Base-by-base conservation (phyloP, 2,797 vertebrate species). In the Centropyge bicolor region DNA sequence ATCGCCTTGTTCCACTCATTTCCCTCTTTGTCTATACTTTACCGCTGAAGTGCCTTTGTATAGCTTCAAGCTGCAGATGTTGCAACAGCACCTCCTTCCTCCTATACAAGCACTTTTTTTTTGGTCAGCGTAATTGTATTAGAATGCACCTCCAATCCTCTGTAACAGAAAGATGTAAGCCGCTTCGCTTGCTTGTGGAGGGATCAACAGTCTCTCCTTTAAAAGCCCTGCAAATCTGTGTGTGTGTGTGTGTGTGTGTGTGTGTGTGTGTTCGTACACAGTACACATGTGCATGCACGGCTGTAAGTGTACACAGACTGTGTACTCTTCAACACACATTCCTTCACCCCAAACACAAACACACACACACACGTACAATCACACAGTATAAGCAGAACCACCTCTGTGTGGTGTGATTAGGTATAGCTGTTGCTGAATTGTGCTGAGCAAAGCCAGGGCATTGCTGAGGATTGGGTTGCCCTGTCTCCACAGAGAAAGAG, bases 381-480 rank as follows among this genome's bases (percentile, higher is more conserved):
- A 74, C 35, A 67, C 76, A 63, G 82, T 79, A 88, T 86, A 67
- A 87, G 86, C 90, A 89, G 86, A 93, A 88, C 81, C 86, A 90
- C 88, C 88, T 87, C 86, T 88, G 83, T 92, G 86, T 94, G 81
- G 90, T 90, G 85, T 93, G 94, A 96, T 96, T 95, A 95, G 86
- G 86, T 85, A 60, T 92, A 91, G 89, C 91, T 91, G 82, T 92
- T 70, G 79, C 88, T 82, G 93, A 95, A 95, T 94, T 93, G 90
- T 87, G 48, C 80, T 86, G 92, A 96, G 93, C 88, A 88, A 86
- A 93, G 92, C 83, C 90, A 51, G 89, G 94, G 93, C 93, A 92
- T 91, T 92, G 91, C 91, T 1, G 0, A 88, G 95, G 94, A 96
- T 95, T 93, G 94, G 92, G 93, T 95, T 93, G 88, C 97, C 94